Evolutionary conservation across 2,888 invertebrate genomes (phyloP), one percentile per base, ranked within the genome.

Genomic region (Cryptus viduatorius): DNA sequence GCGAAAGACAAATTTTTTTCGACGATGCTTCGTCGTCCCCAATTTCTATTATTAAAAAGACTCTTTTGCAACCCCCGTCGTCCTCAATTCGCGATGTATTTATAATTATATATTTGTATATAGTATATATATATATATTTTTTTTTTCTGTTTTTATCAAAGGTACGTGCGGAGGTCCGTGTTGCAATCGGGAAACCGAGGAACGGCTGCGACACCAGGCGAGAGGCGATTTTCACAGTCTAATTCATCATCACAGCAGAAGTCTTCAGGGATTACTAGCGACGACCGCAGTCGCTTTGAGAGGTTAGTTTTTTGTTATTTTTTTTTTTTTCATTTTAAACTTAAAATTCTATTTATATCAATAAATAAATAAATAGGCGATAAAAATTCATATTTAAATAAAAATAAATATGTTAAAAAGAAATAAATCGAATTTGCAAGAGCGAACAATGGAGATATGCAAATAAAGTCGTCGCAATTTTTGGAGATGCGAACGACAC

Each of bases 191-290:
- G 84, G 95, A 94, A 79, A 95, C 95, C 91, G 97, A 97, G 93
- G 93, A 94, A 37, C 94, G 94, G 77, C 94, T 97, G 83, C 94
- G 95, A 86, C 94, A 94, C 67, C 95, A 95, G 86, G 95, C 96
- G 82, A 95, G 95, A 87, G 94, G 94, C 85, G 95, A 96, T 90
- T 96, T 97, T 89, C 96, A 96, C 90, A 95, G 95, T 86, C 94
- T 97, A 89, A 95, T 97, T 86, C 95, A 96, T 86, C 96, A 96
- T 92, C 96, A 97, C 88, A 96, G 97, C 80, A 95, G 96, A 90
- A 96, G 96, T 88, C 95, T 97, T 83, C 96, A 96, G 88, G 97
- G 97, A 88, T 95, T 97, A 83, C 95, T 98, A 87, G 95, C 96
- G 86, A 96, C 96, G 71, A 97, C 97, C 46, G 96, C 96, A 88